phyloP scores from a whole-genome alignment of 2,113 vertebrate genomes.

The Microcebus griseorufus region DNA sequence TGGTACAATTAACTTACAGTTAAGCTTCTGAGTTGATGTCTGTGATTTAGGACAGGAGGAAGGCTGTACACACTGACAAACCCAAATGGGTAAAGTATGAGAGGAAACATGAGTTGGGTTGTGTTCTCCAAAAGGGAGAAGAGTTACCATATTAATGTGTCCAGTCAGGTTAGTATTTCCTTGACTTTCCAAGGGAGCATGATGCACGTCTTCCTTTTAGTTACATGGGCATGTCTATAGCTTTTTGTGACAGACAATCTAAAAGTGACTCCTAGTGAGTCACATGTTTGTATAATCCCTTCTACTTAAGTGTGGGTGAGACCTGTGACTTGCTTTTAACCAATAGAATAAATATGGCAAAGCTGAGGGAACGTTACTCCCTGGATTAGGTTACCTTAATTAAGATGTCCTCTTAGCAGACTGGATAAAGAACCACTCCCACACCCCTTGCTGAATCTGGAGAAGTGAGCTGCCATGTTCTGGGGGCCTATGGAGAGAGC shows the following conservation, averaged over 20 bases:
- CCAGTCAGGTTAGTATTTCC: neutral
- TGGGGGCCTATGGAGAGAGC: neutral
- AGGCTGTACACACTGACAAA: neutral
- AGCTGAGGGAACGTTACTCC: neutral
- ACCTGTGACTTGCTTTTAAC: neutral
- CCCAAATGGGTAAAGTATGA: neutral
- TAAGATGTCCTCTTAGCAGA: neutral
- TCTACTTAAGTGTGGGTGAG: neutral
- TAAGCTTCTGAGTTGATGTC: neutral
- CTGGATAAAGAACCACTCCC: neutral
- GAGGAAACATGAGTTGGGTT: neutral
- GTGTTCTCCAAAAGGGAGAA: neutral
- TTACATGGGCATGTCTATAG: neutral
- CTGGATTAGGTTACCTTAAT: neutral
- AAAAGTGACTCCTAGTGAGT: neutral
- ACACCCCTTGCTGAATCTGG: neutral
- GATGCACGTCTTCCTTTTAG: neutral
- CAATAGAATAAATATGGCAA: neutral
- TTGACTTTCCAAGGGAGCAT: neutral
- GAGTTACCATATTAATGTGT: neutral
- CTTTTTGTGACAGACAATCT: neutral
- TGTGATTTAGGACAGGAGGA: slow-evolving; percentile 8
- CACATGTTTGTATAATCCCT: neutral
- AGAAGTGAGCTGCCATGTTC: neutral
- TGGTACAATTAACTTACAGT: neutral